Conservation (phyloP, 2,797 vertebrate species). For the Clarias laeviceps region DNA sequence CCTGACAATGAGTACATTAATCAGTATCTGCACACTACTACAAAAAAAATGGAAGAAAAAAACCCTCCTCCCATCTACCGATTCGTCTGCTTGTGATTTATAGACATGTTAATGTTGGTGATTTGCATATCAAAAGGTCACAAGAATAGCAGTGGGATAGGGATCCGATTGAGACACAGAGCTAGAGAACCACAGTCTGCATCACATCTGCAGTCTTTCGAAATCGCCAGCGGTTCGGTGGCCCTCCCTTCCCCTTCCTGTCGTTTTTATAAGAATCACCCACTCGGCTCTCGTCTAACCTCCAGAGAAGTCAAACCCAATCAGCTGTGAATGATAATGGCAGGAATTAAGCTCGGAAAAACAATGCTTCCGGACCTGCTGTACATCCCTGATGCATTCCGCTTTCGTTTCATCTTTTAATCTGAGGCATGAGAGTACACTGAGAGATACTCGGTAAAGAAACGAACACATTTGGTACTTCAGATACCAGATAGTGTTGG, state of each 20-base stretch:
- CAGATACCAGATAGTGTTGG: constrained; percentile 24
- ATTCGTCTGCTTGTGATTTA: constrained; percentile 41
- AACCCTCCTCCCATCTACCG: constrained; percentile 19
- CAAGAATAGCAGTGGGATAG: constrained; percentile 8
- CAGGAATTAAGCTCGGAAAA: background rate
- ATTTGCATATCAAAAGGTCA: constrained; percentile 59
- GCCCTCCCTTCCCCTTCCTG: constrained; percentile 19
- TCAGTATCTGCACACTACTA: constrained; percentile 11
- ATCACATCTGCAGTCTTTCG: constrained; percentile 25
- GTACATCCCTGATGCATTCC: background rate
- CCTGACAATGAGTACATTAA: background rate
- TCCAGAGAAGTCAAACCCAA: constrained; percentile 11
- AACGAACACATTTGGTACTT: constrained; percentile 16
- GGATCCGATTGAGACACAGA: constrained; percentile 8
- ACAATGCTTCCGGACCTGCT: background rate
- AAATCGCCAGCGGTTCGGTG: constrained; percentile 21
- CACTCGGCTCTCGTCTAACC: background rate
- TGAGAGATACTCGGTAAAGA: background rate
- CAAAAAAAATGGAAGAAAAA: constrained; percentile 34
- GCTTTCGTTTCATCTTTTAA: background rate
- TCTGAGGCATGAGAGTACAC: background rate
- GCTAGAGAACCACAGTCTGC: background rate
- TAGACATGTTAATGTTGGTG: constrained; percentile 44
- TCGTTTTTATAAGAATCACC: constrained; percentile 26
- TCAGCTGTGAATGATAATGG: constrained; percentile 8